phyloP scores from a whole-genome alignment of 2,797 vertebrate genomes.

The Neosilurus hyrtlii region DNA sequence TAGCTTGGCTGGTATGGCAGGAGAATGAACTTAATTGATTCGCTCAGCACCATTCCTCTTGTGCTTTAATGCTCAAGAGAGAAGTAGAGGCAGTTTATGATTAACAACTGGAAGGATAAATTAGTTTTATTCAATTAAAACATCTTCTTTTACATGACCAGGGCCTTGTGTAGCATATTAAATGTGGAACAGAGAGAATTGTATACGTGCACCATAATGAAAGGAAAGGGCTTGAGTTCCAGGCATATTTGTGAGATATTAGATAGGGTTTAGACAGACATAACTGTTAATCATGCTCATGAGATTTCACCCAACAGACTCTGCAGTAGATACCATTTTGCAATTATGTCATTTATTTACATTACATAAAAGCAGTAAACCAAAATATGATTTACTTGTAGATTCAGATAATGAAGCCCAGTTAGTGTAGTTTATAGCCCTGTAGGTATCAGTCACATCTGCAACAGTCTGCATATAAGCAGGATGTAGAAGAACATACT shows the following conservation, averaged over 20 bases:
- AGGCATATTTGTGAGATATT: neutral
- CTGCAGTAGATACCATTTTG: neutral
- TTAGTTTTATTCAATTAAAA: conserved; percentile 9
- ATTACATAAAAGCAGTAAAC: neutral
- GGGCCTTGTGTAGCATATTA: neutral
- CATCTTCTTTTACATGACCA: neutral
- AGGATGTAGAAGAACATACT: neutral
- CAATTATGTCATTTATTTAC: neutral
- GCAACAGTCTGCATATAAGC: neutral
- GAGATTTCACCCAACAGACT: neutral
- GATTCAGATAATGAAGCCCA: neutral
- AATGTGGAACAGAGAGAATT: neutral
- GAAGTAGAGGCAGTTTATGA: neutral
- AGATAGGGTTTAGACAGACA: neutral
- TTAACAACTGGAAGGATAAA: conserved; percentile 20
- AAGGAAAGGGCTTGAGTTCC: neutral
- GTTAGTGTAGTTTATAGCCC: neutral
- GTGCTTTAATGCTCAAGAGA: conserved; percentile 31
- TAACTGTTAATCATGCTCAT: neutral
- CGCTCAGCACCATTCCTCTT: conserved; percentile 19
- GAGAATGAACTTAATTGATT: conserved; percentile 37
- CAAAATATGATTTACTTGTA: conserved; percentile 4
- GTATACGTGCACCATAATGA: neutral
- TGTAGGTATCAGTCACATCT: neutral
- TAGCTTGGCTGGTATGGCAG: conserved; percentile 10